Conservation (phyloP, 2,797 vertebrate genomes). For the Lagocephalus sceleratus region DNA sequence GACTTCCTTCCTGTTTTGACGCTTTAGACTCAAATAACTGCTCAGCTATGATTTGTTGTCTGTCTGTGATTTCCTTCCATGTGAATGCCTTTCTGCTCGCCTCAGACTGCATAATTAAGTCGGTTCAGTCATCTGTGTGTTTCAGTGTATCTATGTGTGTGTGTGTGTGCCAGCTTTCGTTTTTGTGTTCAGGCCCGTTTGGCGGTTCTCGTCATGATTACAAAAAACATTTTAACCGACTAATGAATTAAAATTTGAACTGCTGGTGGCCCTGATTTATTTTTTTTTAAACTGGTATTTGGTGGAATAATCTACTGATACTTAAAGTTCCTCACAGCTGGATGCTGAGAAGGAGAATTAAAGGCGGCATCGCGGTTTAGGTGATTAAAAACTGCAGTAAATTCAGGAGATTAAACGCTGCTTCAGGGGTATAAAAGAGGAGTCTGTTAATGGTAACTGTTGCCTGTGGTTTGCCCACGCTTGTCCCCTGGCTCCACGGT, state of each 20-base stretch:
- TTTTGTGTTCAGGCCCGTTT: constrained; percentile 24
- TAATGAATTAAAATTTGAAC: no score
- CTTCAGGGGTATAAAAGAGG: constrained; percentile 27
- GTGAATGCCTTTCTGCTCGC: constrained; percentile 70
- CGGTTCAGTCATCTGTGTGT: constrained; percentile 47
- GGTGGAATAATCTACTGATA: constrained; percentile 2
- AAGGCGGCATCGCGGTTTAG: constrained; percentile 17
- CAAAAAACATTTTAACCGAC: no score
- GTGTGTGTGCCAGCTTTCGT: constrained; percentile 36
- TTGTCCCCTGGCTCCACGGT: constrained; percentile 22
- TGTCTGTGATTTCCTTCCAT: constrained; percentile 50
- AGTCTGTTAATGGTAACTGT: constrained; percentile 18
- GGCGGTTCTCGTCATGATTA: constrained; percentile 14
- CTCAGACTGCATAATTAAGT: constrained; percentile 69
- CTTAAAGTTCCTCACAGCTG: constrained; percentile 15
- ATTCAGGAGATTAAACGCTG: constrained; percentile 9
- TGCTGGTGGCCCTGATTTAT: no score
- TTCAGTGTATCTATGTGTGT: constrained; percentile 30
- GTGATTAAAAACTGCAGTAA: constrained; percentile 4
- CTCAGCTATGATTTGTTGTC: constrained; percentile 41
- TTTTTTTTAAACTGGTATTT: constrained; percentile 1
- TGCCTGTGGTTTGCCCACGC: constrained; percentile 22
- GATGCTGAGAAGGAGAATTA: constrained; percentile 5
- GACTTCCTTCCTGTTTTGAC: constrained; percentile 53
- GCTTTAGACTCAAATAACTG: constrained; percentile 46